Conservation (phyloP, 2,113 vertebrate genomes). For the Caranx ignobilis region DNA sequence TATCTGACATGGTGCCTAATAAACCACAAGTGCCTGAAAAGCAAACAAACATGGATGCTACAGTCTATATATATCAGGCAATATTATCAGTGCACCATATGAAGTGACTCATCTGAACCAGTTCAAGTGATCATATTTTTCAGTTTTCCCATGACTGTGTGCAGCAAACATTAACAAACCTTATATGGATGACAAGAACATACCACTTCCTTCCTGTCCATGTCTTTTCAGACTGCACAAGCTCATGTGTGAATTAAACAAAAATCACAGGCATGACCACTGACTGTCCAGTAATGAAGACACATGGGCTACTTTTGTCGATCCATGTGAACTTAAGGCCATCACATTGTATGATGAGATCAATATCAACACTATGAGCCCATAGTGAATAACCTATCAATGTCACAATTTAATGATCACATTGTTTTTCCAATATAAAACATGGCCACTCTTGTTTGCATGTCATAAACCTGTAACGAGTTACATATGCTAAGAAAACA, state of each 20-base stretch:
- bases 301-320: conserved; percentile 17
- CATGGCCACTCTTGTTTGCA: conserved; percentile 7
- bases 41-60: too few relatives aligned
- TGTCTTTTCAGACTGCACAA: conserved; percentile 7
- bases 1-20: neutral
- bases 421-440: neutral
- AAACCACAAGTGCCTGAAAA: too few relatives aligned
- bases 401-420: conserved; percentile 15
- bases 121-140: neutral
- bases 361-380: conserved; percentile 37
- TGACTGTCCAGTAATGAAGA: conserved; percentile 56
- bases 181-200: too few relatives aligned
- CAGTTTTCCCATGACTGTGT: neutral
- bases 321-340: conserved; percentile 26
- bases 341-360: conserved; percentile 28
- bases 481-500: neutral
- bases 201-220: neutral
- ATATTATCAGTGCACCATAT: too few relatives aligned
- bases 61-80: too few relatives aligned
- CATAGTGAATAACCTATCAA: conserved; percentile 8
- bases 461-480: neutral
- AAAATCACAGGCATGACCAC: conserved; percentile 16
- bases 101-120: too few relatives aligned
- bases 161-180: neutral
- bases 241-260: conserved; percentile 20